Evolutionary conservation across 2,888 invertebrate genomes (phyloP).

Genomic region (Andrena hattorfiana): DNA sequence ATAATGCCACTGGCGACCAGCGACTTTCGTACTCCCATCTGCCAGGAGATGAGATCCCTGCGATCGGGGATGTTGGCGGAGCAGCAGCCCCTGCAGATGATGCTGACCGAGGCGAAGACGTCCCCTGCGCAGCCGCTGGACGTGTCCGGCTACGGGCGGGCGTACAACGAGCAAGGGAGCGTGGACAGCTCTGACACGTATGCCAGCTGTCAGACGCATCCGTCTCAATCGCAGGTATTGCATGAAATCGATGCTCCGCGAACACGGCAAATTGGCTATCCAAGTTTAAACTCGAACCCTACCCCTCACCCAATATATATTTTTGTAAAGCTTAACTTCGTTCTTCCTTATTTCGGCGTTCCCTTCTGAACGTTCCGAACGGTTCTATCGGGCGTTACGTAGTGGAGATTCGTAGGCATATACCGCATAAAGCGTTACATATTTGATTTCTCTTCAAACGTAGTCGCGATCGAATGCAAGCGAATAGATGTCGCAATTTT

Average conservation of each 20-base stretch:
- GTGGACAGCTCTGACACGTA: constrained; percentile 95
- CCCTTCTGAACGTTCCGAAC: not conserved
- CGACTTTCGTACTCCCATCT: constrained; percentile 93
- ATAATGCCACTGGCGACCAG: constrained; percentile 94
- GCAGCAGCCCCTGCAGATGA: not conserved
- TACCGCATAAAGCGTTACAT: not conserved
- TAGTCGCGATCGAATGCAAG: not conserved
- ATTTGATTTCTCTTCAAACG: not conserved
- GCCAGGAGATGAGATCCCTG: constrained; percentile 91
- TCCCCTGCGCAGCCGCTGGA: constrained; percentile 67
- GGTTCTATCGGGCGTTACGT: too few species aligned
- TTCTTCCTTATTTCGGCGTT: not conserved
- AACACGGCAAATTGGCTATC: constrained; percentile 2
- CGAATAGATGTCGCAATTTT: not conserved
- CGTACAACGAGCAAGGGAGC: constrained; percentile 85
- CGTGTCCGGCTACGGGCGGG: constrained; percentile 74
- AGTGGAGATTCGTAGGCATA: not conserved
- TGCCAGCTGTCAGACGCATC: constrained; percentile 98
- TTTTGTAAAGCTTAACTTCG: too few species aligned
- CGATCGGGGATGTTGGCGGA: constrained; percentile 48
- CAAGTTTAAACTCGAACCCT: not conserved
- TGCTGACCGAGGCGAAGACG: constrained; percentile 55
- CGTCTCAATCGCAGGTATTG: constrained; percentile 92
- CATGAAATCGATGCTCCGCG: constrained; percentile 25
- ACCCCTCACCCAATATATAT: too few species aligned